phyloP scores from a whole-genome alignment of 2,888 invertebrate genomes.

The Andrena bicolor region DNA sequence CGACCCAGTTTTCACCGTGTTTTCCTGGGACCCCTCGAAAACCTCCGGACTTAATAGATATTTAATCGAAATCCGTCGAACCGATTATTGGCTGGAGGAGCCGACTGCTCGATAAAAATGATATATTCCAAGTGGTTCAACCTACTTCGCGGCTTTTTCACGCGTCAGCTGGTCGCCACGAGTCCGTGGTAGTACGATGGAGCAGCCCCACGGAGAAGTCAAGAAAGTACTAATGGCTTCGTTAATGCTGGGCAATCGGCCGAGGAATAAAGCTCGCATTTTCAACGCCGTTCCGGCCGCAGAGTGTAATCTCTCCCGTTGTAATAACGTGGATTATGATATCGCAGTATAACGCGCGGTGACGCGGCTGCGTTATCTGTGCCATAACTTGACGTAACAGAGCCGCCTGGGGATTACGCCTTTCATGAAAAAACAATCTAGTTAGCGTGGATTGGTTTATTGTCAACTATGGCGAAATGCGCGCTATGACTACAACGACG shows the following conservation, averaged over 20 bases:
- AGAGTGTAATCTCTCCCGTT: conserved; percentile 49
- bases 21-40: conserved; percentile 8
- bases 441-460: too few relatives aligned
- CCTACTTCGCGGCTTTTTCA: conserved; percentile 56
- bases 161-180: conserved; percentile 59
- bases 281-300: conserved; percentile 17
- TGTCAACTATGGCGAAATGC: too few relatives aligned
- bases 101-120: conserved; percentile 49
- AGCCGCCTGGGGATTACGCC: too few relatives aligned
- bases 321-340: conserved; percentile 3
- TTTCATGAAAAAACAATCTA: too few relatives aligned
- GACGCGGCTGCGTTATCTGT: too few relatives aligned
- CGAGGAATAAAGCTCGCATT: conserved; percentile 58
- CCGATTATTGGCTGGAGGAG: conserved; percentile 40
- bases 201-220: conserved; percentile 40
- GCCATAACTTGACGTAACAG: too few relatives aligned
- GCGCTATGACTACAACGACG: too few relatives aligned
- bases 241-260: conserved; percentile 59
- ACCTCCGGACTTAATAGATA: conserved; percentile 42
- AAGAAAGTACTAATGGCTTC: conserved; percentile 68
- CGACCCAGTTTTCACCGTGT: neutral
- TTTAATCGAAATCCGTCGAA: conserved; percentile 48
- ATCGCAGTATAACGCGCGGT: too few relatives aligned
- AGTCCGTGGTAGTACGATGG: conserved; percentile 11
- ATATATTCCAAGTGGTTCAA: conserved; percentile 46